Evolutionary conservation across 2,888 invertebrate genomes (phyloP).

Genomic region (Tipula confusa): DNA sequence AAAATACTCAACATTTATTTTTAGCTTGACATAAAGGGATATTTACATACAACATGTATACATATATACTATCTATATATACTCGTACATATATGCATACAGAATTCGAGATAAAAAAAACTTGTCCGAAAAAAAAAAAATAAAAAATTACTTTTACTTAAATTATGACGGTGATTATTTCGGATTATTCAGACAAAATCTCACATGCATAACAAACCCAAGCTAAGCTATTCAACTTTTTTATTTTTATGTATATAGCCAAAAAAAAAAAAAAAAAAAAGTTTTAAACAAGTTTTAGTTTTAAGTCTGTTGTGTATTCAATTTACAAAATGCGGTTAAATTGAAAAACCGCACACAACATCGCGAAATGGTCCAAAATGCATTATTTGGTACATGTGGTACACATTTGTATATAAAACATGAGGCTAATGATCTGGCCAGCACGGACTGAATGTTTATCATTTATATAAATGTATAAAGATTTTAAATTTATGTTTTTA

Average conservation of each 20-base stretch:
- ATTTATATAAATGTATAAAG: background rate
- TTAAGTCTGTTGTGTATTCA: conserved; percentile 7
- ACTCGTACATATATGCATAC: no score
- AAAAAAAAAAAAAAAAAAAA: no score
- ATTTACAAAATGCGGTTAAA: conserved; percentile 15
- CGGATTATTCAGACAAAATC: conserved; percentile 7
- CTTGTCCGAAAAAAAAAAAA: background rate
- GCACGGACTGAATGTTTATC: background rate
- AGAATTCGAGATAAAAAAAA: background rate
- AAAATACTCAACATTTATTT: background rate
- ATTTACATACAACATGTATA: background rate
- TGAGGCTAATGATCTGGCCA: background rate
- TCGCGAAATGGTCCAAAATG: background rate
- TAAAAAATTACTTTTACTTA: background rate
- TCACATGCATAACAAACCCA: background rate
- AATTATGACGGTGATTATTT: conserved; percentile 20
- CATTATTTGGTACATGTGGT: background rate
- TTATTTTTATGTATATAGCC: background rate
- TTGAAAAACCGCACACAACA: background rate
- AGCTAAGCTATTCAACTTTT: conserved; percentile 1
- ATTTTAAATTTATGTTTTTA: background rate
- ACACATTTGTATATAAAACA: background rate
- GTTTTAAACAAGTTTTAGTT: background rate
- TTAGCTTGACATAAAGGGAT: background rate
- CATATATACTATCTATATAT: no score